A percentile compares a stretch with the other conserved stretches of the same genome.
These are phyloP conservation scores for Chaetodon trifascialis DNA, from an alignment of 2,113 vertebrate species.

Conservation along the genomic window DNA sequence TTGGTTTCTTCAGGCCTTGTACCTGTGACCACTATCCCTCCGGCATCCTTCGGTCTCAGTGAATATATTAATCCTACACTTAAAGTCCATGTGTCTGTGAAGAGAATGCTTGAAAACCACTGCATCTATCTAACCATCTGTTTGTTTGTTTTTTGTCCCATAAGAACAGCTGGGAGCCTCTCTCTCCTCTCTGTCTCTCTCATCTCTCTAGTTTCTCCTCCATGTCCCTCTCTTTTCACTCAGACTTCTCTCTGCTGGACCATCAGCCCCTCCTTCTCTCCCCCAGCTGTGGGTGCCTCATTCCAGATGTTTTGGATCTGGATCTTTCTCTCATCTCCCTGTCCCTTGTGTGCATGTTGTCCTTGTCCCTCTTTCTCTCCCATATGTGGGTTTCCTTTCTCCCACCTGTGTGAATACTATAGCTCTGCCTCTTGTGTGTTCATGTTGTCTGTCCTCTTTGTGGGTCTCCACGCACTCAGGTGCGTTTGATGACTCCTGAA, in stretches of 20 bases:
- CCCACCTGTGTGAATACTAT: not conserved
- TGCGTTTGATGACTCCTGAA: not conserved
- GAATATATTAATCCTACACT: not conserved
- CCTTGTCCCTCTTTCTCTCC: not conserved
- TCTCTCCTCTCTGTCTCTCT: not conserved
- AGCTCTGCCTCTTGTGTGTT: not conserved
- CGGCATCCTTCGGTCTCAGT: not conserved
- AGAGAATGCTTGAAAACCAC: not conserved
- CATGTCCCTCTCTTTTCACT: not conserved
- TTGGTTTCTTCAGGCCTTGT: not conserved
- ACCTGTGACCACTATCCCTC: not conserved
- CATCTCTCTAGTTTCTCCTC: not conserved
- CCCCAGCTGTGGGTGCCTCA: not conserved
- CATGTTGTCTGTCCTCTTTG: not conserved
- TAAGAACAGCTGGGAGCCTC: too few relatives aligned
- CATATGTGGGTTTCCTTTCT: too few relatives aligned
- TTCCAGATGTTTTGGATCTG: conserved; percentile 4
- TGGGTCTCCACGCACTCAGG: not conserved
- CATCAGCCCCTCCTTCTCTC: not conserved
- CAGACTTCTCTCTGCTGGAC: too few relatives aligned
- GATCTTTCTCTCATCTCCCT: not conserved
- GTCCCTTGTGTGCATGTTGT: too few relatives aligned
- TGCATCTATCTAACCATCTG: not conserved
- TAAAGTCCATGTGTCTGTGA: not conserved
- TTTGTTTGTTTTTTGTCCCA: not conserved